These are phyloP conservation scores for Fratercula arctica DNA, from an alignment of 2,797 vertebrate genomes.

Conservation along the genomic window DNA sequence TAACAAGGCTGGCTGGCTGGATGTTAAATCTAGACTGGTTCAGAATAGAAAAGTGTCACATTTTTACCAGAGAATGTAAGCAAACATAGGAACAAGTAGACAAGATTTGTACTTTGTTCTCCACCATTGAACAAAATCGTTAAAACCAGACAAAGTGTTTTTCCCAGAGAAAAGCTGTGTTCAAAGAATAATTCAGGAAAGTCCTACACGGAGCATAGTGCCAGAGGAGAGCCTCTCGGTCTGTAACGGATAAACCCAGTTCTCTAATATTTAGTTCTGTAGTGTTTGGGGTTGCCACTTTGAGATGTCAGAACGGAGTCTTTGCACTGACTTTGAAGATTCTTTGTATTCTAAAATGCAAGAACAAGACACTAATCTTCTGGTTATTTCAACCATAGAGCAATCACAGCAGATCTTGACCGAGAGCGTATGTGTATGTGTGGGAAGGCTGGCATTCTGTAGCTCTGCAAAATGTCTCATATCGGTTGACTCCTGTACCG, in stretches of 20 bases:
- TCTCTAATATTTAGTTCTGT: neutral
- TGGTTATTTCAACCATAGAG: neutral
- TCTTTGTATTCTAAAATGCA: neutral
- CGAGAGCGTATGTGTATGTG: neutral
- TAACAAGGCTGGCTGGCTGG: neutral
- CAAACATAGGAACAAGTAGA: neutral
- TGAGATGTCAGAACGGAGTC: neutral
- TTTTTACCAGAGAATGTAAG: neutral
- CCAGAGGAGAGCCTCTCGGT: neutral
- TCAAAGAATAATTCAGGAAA: neutral
- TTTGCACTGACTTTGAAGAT: neutral
- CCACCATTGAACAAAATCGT: slow-evolving; percentile 31
- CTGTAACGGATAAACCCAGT: neutral
- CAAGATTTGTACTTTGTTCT: slow-evolving; percentile 25
- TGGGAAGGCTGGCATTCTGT: neutral
- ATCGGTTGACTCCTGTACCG: neutral
- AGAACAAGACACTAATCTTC: neutral
- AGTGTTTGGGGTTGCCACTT: neutral
- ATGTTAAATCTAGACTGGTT: neutral
- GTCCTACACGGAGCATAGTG: neutral
- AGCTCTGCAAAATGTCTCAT: neutral
- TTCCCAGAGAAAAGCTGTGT: neutral
- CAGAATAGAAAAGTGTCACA: neutral
- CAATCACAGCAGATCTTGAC: neutral
- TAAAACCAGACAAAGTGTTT: neutral